Conservation (phyloP, 2,888 invertebrate species). For the Malachius bipustulatus region DNA sequence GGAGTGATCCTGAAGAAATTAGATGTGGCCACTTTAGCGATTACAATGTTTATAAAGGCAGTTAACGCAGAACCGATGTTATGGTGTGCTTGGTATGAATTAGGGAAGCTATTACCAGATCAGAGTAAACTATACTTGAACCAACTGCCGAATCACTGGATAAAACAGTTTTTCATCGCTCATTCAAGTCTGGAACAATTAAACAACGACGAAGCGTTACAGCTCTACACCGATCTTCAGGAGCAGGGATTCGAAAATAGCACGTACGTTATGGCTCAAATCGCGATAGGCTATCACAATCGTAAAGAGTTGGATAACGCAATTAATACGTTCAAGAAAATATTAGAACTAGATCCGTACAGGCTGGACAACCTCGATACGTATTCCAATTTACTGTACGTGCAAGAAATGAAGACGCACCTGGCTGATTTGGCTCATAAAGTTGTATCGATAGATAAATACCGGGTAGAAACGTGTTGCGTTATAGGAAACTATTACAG, state of each 20-base stretch:
- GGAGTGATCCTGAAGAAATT: constrained; percentile 83
- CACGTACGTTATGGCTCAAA: constrained; percentile 81
- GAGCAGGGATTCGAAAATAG: constrained; percentile 75
- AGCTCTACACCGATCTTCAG: constrained; percentile 65
- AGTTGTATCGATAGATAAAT: constrained; percentile 90
- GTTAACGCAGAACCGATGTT: constrained; percentile 69
- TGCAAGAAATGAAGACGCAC: constrained; percentile 84
- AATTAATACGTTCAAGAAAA: constrained; percentile 68
- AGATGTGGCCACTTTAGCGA: constrained; percentile 66
- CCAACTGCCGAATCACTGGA: constrained; percentile 80
- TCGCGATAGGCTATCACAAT: constrained; percentile 87
- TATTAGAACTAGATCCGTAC: constrained; percentile 82
- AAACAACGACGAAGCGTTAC: constrained; percentile 78
- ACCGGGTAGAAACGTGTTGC: constrained; percentile 93
- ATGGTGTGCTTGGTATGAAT: constrained; percentile 93
- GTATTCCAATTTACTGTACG: constrained; percentile 90
- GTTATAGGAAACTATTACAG: constrained; percentile 98
- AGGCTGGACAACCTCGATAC: constrained; percentile 92
- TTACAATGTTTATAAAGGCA: constrained; percentile 66
- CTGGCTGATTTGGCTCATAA: constrained; percentile 87
- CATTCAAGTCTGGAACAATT: constrained; percentile 84
- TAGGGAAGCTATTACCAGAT: constrained; percentile 62
- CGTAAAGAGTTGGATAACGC: constrained; percentile 86
- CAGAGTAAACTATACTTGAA: constrained; percentile 59
- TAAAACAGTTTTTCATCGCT: constrained; percentile 83